These are phyloP conservation scores for Diarsia brunnea DNA, from an alignment of 2,888 invertebrate species.

Conservation along the genomic window DNA sequence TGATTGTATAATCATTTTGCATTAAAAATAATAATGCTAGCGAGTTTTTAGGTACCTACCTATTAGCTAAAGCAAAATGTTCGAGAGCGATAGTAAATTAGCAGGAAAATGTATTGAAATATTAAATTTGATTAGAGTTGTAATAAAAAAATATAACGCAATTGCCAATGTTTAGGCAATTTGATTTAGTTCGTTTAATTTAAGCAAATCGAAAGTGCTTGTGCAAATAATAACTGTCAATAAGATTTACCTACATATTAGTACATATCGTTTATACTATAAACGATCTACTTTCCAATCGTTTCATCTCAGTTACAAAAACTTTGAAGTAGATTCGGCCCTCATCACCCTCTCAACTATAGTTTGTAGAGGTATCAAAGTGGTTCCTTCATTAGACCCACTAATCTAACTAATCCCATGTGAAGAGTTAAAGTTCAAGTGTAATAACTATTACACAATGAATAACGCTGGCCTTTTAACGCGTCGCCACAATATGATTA, in stretches of 20 bases:
- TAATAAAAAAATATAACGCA: background rate
- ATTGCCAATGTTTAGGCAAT: background rate
- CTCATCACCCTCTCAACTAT: constrained; percentile 49
- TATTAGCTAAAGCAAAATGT: background rate
- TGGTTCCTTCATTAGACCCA: constrained; percentile 53
- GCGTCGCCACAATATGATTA: background rate
- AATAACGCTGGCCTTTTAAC: constrained; percentile 36
- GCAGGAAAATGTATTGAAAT: background rate
- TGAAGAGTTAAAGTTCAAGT: constrained; percentile 59
- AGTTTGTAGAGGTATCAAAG: constrained; percentile 50
- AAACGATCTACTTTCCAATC: background rate
- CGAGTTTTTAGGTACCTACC: background rate
- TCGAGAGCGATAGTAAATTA: background rate
- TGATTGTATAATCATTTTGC: background rate
- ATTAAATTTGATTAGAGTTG: background rate
- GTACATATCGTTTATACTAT: background rate
- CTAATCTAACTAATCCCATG: constrained; percentile 53
- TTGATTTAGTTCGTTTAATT: background rate
- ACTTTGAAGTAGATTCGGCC: constrained; percentile 44
- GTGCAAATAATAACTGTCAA: background rate
- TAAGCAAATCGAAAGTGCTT: background rate
- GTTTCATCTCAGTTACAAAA: constrained; percentile 33
- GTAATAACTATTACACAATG: constrained; percentile 39
- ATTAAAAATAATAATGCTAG: background rate
- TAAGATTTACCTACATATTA: background rate